These are phyloP conservation scores for Liasis olivaceus DNA, from an alignment of 2,797 vertebrate genomes.

Conservation along the genomic window DNA sequence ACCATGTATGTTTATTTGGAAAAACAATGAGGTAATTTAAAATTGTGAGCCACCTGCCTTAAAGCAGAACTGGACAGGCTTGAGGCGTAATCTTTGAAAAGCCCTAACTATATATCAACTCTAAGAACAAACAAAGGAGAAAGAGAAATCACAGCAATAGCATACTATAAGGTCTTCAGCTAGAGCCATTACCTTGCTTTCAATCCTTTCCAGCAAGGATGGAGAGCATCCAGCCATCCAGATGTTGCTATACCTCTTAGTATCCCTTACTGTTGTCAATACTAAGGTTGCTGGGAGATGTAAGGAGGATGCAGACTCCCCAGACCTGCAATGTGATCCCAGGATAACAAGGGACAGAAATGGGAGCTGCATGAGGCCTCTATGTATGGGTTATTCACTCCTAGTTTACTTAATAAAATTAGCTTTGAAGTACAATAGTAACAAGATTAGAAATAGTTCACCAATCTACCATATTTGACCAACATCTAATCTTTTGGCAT, in stretches of 20 bases:
- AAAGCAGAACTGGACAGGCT: neutral
- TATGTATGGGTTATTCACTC: neutral
- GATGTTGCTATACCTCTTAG: neutral
- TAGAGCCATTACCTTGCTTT: neutral
- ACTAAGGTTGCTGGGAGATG: neutral
- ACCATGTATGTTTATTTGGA: neutral
- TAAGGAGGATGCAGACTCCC: neutral
- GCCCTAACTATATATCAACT: neutral
- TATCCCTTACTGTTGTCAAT: neutral
- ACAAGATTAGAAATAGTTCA: neutral
- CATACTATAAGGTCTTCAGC: neutral
- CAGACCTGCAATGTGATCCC: neutral
- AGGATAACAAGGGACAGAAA: neutral
- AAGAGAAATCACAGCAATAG: neutral
- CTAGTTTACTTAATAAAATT: neutral
- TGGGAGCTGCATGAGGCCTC: neutral
- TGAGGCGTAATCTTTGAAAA: neutral
- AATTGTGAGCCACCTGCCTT: neutral
- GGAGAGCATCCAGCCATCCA: neutral
- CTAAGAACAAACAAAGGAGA: neutral
- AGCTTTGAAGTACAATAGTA: neutral
- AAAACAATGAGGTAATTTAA: neutral
- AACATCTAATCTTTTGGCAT: constrained; percentile 9
- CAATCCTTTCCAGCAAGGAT: neutral
- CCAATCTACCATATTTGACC: neutral